Conservation (phyloP, 2,888 invertebrate species). For the Chymomyza caudatula region DNA sequence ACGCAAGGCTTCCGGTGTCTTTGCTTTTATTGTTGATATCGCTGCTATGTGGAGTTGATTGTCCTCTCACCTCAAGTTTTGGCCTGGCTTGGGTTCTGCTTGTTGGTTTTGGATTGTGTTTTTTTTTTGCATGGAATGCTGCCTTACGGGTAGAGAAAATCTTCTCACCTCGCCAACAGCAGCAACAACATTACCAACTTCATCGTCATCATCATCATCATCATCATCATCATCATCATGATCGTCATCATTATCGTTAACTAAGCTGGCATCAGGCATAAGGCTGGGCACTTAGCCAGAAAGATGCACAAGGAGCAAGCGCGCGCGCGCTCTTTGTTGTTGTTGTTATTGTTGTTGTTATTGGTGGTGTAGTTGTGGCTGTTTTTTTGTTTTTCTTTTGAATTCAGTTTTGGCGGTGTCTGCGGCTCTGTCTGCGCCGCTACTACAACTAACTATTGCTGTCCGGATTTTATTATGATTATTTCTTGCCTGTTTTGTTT, state of each 20-base stretch:
- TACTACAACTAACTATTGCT: constrained; percentile 43
- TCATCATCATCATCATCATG: constrained; percentile 19
- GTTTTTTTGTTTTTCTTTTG: constrained; percentile 71
- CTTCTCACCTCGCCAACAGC: constrained; percentile 61
- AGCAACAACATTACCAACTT: constrained; percentile 34
- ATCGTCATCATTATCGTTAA: constrained; percentile 10
- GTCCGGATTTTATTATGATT: constrained; percentile 56
- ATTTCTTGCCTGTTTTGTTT: constrained; percentile 42
- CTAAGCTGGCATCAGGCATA: constrained; percentile 1
- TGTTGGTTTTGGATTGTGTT: constrained; percentile 16
- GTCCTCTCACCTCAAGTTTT: constrained; percentile 69
- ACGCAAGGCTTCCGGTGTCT: not conserved
- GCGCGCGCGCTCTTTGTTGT: not conserved
- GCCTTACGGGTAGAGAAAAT: constrained; percentile 70
- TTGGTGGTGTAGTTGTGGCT: too few species aligned
- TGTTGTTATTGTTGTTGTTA: constrained; percentile 7
- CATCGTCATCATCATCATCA: constrained; percentile 13
- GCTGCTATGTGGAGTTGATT: constrained; percentile 60
- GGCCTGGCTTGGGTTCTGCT: constrained; percentile 27
- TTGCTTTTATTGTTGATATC: constrained; percentile 19
- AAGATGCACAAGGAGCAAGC: constrained; percentile 21
- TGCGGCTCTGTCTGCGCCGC: constrained; percentile 1
- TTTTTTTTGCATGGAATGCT: constrained; percentile 60
- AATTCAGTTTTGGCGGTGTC: constrained; percentile 45
- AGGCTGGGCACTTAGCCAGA: constrained; percentile 23